A percentile compares a stretch with the other conserved stretches of the same genome.
phyloP scores from a whole-genome alignment of 2,113 vertebrate genomes.

The Meleagris gallopavo region DNA sequence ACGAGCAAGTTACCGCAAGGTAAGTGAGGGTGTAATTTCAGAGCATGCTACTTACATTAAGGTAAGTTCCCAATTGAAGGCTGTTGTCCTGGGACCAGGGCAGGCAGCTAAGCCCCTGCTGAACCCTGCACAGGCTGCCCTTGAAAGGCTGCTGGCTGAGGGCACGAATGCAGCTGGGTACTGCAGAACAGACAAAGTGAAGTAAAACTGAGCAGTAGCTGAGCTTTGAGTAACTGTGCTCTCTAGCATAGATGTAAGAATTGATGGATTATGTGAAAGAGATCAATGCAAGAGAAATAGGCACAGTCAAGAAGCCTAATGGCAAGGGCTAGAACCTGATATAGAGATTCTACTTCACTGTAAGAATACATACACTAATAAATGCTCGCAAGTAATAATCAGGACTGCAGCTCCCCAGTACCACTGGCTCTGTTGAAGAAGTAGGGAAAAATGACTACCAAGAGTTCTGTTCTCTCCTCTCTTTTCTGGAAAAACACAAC shows the following conservation, averaged over 20 bases:
- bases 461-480: background rate
- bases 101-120: background rate
- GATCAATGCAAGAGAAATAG: background rate
- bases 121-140: background rate
- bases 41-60: background rate
- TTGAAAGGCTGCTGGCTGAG: background rate
- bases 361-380: background rate
- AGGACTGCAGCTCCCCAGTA: background rate
- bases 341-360: background rate
- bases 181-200: background rate
- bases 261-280: background rate
- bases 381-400: background rate
- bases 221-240: background rate
- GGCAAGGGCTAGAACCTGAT: background rate
- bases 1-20: conserved; percentile 57
- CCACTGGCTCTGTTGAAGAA: background rate
- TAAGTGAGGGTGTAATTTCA: conserved; percentile 39
- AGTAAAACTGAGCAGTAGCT: background rate
- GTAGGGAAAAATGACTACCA: background rate
- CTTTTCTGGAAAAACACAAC: background rate
- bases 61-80: conserved; percentile 28
- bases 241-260: background rate
- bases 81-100: background rate
- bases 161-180: background rate
- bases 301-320: background rate